These are phyloP conservation scores for Manduca sexta DNA, from an alignment of 1,140 invertebrate species.

Conservation along the genomic window DNA sequence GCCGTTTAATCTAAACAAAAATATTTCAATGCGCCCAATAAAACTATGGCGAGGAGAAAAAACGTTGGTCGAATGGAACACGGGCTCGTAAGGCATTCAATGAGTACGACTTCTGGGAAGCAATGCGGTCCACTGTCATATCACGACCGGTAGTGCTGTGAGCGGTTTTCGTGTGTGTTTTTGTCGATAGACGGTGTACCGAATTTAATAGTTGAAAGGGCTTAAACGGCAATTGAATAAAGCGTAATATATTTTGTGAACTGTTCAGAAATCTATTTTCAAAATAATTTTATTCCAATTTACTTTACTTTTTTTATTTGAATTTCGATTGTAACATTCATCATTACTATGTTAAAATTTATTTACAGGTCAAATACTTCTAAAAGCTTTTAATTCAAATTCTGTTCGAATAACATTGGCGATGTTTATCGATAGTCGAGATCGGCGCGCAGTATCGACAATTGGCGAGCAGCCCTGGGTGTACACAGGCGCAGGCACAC, in stretches of 20 bases:
- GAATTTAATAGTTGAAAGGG: no score
- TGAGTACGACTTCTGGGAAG: conserved; percentile 67
- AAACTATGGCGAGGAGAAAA: conserved; percentile 60
- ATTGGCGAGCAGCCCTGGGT: conserved; percentile 7
- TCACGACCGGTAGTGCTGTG: conserved; percentile 55
- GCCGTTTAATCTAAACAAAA: conserved; percentile 70
- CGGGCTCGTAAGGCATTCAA: conserved; percentile 63
- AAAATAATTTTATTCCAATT: no score
- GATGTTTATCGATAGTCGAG: conserved; percentile 1
- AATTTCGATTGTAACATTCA: no score
- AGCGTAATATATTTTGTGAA: no score
- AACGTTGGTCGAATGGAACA: conserved; percentile 40
- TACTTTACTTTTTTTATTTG: no score
- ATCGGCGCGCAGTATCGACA: background rate
- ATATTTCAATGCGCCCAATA: conserved; percentile 69
- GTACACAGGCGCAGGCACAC: conserved; percentile 51
- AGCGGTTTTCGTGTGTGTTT: background rate
- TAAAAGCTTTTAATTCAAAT: no score
- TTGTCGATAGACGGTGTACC: no score
- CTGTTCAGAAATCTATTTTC: no score
- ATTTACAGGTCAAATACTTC: no score
- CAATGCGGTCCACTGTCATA: conserved; percentile 63
- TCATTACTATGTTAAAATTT: no score
- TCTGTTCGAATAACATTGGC: conserved; percentile 16
- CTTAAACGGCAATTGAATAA: no score